These are phyloP conservation scores for Ridgeia piscesae DNA, from an alignment of 1,140 invertebrate genomes.

Conservation along the genomic window DNA sequence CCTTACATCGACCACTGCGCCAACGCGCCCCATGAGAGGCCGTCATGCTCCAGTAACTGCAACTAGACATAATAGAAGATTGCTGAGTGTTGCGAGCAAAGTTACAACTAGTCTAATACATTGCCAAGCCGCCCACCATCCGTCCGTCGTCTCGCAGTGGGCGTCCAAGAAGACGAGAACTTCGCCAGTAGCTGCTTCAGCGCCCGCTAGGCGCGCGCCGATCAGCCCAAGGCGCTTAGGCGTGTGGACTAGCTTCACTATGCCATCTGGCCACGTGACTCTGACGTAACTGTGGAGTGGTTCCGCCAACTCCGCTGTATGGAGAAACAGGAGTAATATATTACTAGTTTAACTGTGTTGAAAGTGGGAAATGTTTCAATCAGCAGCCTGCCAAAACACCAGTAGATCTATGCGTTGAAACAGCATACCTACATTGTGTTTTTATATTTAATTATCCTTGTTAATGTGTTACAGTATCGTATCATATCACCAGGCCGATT, in stretches of 20 bases:
- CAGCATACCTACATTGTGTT: too few species aligned
- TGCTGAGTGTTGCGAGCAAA: not conserved
- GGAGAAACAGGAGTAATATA: not conserved
- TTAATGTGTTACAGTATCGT: too few species aligned
- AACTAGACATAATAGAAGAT: not conserved
- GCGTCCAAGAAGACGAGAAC: slow-evolving; percentile 96
- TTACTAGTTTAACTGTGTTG: not conserved
- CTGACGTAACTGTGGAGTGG: slow-evolving; percentile 71
- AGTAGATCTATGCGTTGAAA: too few species aligned
- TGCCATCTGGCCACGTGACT: slow-evolving; percentile 62
- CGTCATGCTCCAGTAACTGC: not conserved
- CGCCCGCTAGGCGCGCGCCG: slow-evolving; percentile 83
- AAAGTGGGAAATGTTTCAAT: too few species aligned
- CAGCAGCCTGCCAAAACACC: too few species aligned
- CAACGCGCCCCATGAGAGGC: too few species aligned
- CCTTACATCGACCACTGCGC: not conserved
- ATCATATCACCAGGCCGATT: too few species aligned
- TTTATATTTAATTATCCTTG: too few species aligned
- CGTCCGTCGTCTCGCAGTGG: slow-evolving; percentile 94
- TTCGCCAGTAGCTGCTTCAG: slow-evolving; percentile 84
- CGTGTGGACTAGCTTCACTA: slow-evolving; percentile 63
- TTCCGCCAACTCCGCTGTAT: slow-evolving; percentile 81
- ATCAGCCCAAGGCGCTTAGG: slow-evolving; percentile 87
- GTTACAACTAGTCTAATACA: not conserved
- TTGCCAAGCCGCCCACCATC: slow-evolving; percentile 67